phyloP scores from a whole-genome alignment of 2,888 invertebrate genomes.

The Oligia fasciuncula region DNA sequence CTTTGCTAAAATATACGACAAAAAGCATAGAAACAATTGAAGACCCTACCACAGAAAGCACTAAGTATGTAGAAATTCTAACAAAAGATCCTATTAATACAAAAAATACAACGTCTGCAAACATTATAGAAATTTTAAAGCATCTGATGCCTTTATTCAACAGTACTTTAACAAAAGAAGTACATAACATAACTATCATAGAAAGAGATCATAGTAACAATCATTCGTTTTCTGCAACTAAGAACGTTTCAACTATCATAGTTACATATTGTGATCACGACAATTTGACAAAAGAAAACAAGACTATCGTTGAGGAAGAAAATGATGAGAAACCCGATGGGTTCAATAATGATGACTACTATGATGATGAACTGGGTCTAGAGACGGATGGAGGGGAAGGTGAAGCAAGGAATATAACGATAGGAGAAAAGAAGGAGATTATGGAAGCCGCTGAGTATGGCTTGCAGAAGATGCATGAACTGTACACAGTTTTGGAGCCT shows the following conservation, averaged over 20 bases:
- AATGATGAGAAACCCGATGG: constrained; percentile 62
- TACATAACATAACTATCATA: constrained; percentile 86
- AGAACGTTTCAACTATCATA: constrained; percentile 85
- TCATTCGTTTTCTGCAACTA: constrained; percentile 80
- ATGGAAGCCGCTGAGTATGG: constrained; percentile 92
- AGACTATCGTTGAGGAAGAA: constrained; percentile 59
- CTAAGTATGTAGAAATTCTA: constrained; percentile 82
- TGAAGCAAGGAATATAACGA: constrained; percentile 71
- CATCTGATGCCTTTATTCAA: constrained; percentile 87
- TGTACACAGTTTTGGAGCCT: constrained; percentile 92
- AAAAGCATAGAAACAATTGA: constrained; percentile 53
- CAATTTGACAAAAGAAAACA: constrained; percentile 75
- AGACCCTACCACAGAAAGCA: constrained; percentile 71
- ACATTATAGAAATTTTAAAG: constrained; percentile 85
- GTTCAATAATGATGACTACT: constrained; percentile 60
- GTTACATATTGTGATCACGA: constrained; percentile 86
- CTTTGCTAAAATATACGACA: constrained; percentile 37
- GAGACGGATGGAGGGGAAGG: constrained; percentile 61
- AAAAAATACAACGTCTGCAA: constrained; percentile 77
- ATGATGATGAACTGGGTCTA: constrained; percentile 66
- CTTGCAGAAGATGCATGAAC: constrained; percentile 91
- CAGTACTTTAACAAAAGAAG: constrained; percentile 80
- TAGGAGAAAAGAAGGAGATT: constrained; percentile 86
- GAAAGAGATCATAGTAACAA: constrained; percentile 84
- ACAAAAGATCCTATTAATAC: constrained; percentile 83